phyloP scores from a whole-genome alignment of 2,888 invertebrate species.

The Andricus quercusramuli region DNA sequence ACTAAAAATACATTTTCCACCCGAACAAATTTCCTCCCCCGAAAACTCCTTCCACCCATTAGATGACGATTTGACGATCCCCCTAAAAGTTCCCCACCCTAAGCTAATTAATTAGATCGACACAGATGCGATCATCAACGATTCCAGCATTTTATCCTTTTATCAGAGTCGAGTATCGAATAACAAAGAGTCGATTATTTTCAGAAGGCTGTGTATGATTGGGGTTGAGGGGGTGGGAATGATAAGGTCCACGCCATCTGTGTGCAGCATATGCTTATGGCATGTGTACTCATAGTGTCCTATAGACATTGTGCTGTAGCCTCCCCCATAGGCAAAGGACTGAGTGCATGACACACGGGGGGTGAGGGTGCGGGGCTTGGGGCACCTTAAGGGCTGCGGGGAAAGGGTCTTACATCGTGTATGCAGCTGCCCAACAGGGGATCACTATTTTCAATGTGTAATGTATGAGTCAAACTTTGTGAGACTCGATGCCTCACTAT shows the following conservation, averaged over 20 bases:
- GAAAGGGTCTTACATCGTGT: slow-evolving; percentile 48
- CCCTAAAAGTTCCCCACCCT: background rate
- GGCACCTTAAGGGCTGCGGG: slow-evolving; percentile 45
- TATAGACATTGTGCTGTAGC: slow-evolving; percentile 59
- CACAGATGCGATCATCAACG: slow-evolving; percentile 20
- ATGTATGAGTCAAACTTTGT: slow-evolving; percentile 10
- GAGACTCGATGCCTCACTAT: background rate
- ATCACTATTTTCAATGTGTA: slow-evolving; percentile 12
- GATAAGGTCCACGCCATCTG: slow-evolving; percentile 71
- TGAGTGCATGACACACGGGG: slow-evolving; percentile 58
- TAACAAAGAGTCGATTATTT: slow-evolving; percentile 56
- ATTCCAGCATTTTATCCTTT: background rate
- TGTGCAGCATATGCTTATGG: slow-evolving; percentile 69
- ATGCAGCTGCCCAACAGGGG: slow-evolving; percentile 52
- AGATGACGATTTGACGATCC: background rate
- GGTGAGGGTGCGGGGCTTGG: slow-evolving; percentile 56
- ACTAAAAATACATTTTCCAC: background rate
- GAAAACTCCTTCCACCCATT: slow-evolving; percentile 13
- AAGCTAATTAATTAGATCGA: slow-evolving; percentile 14
- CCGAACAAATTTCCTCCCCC: background rate
- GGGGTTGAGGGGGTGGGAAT: slow-evolving; percentile 51
- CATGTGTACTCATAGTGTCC: slow-evolving; percentile 62
- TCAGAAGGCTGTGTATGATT: slow-evolving; percentile 43
- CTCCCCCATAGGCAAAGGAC: slow-evolving; percentile 61
- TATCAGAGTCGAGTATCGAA: slow-evolving; percentile 15